These are phyloP conservation scores for Dryobates pubescens DNA, from an alignment of 2,797 vertebrate species.

Conservation along the genomic window DNA sequence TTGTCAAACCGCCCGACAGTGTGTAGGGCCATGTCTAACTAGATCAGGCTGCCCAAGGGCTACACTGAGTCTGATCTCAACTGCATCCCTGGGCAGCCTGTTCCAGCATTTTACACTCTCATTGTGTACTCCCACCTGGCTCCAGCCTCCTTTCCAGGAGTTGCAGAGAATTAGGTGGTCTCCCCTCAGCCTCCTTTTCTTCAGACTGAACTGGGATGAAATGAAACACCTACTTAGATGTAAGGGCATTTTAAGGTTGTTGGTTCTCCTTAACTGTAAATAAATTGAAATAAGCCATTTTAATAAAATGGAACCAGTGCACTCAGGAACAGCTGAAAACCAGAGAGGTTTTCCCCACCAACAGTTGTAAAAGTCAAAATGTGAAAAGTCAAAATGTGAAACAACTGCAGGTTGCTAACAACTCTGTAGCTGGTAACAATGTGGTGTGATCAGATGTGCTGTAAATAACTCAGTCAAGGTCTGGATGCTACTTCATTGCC, in stretches of 20 bases:
- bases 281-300: background rate
- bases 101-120: too few species aligned
- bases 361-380: background rate
- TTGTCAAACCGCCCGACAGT: too few species aligned
- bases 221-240: background rate
- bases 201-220: background rate
- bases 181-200: too few species aligned
- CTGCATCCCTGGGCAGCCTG: too few species aligned
- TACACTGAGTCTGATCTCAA: too few species aligned
- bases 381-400: background rate
- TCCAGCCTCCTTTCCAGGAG: too few species aligned
- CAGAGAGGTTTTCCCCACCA: background rate
- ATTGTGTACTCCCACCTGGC: too few species aligned
- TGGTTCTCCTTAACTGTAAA: background rate
- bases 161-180: too few species aligned
- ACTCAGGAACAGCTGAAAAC: background rate
- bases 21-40: too few species aligned
- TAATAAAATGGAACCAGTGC: background rate
- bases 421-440: background rate
- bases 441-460: background rate
- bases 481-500: background rate
- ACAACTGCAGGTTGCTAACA: background rate
- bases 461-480: background rate
- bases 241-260: background rate
- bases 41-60: too few species aligned